Evolutionary conservation across 2,888 invertebrate genomes (phyloP), one percentile per base, ranked within the genome.

Genomic region (Andrena minutula): DNA sequence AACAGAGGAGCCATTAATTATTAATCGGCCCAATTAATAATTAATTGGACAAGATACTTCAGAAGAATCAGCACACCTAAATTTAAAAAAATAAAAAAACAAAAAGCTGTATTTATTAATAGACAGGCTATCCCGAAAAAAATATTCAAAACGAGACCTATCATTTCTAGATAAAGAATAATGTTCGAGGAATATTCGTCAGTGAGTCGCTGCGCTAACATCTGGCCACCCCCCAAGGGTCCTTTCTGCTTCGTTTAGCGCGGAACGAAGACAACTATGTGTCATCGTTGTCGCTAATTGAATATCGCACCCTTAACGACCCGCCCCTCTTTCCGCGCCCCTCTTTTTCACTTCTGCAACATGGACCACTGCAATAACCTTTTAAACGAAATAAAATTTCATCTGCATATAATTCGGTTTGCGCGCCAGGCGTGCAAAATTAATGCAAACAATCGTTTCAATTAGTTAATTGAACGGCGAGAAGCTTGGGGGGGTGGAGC

Each of bases 271-370:
- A 75, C 83, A 83, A 83, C 76, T 60, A 69, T 81, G 83, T 76
- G 82, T 81, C 83, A 82, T 81, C 81, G 78, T 78, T 65, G 82
- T 69, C 41, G 75, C 81, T 81, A 82, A 82, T 82, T 81, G 82
- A 83, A 83, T 81, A 76, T 82, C 74, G 63, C 74, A 74, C 81
- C 80, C 80, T 71, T 74, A 60, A 26, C 26, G 56, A 20, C 23
- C 66, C 58, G 41, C 41, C 41, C 41, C 53, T 20, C 53, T 8
- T 56, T 26, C 26, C 26, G 23, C 56, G 16, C 56, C 23, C 56
- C 56, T 26, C 51, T 23, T 51, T 71, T 79, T 61, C 69, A 61
- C 65, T 51, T 65, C 41, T 28, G 58, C 47, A 28, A 41, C 41
- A n/a, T n/a, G 26, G 41, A 12, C 56, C 41, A 56, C 56, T 28